Conservation (phyloP, 2,888 invertebrate species). For the Lithophane semibrunnea region DNA sequence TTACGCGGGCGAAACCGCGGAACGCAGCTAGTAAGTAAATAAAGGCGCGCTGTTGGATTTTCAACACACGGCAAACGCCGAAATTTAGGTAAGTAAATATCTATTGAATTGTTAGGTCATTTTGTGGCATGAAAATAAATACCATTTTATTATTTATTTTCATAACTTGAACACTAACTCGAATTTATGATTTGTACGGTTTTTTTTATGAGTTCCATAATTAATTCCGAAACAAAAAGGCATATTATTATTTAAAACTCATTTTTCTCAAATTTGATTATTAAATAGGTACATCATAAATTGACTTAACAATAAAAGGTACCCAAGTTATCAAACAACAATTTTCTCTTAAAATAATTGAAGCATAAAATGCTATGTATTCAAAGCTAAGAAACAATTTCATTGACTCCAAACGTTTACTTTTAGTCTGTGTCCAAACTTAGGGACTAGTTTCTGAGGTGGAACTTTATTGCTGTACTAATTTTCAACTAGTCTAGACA, state of each 20-base stretch:
- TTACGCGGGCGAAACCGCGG: too few species aligned
- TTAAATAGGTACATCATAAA: background rate
- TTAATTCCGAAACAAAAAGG: background rate
- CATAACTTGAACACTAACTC: too few species aligned
- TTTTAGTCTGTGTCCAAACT: slow-evolving; percentile 18
- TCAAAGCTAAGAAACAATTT: slow-evolving; percentile 4
- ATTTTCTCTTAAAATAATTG: slow-evolving; percentile 6
- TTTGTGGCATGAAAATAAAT: too few species aligned
- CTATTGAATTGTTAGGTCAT: too few species aligned
- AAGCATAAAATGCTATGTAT: slow-evolving; percentile 13
- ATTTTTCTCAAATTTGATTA: too few species aligned
- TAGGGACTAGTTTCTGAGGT: slow-evolving; percentile 18
- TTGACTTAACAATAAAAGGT: background rate
- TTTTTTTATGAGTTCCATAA: too few species aligned
- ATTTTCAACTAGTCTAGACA: slow-evolving; percentile 37
- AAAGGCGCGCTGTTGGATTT: too few species aligned
- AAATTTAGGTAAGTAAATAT: too few species aligned
- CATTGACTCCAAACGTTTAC: slow-evolving; percentile 20
- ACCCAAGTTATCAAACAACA: background rate
- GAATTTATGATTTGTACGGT: too few species aligned
- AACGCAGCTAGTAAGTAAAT: too few species aligned
- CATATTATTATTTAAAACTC: background rate
- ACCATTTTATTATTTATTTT: too few species aligned
- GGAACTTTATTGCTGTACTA: background rate
- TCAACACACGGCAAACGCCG: too few species aligned